Conservation (phyloP, 1,140 invertebrate genomes). For the Dendroctonus ponderosae region DNA sequence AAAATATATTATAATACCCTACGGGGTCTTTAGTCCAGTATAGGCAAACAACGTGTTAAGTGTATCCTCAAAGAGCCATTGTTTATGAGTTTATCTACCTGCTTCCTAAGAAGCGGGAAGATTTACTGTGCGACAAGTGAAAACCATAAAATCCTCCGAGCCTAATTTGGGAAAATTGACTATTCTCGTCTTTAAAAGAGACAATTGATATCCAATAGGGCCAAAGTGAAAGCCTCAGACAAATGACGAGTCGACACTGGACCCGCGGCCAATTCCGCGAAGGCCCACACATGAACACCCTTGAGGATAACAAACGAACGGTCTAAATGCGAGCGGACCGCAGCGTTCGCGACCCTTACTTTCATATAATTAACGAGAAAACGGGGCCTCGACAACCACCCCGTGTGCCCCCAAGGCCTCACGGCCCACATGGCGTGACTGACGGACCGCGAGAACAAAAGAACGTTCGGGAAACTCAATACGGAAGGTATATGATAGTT, state of each 20-base stretch:
- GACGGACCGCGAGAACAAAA: constrained; percentile 22
- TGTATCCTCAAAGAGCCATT: no score
- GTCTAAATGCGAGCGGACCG: constrained; percentile 2
- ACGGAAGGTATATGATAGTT: constrained; percentile 18
- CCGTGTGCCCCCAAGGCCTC: neutral
- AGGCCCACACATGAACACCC: constrained; percentile 21
- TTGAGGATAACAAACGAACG: constrained; percentile 13
- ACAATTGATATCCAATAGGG: no score
- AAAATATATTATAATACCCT: no score
- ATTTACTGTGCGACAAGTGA: no score
- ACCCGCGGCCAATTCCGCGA: constrained; percentile 19
- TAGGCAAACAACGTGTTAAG: no score
- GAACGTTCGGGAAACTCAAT: constrained; percentile 24
- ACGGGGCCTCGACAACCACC: neutral
- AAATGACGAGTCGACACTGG: constrained; percentile 5
- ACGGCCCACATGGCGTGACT: constrained; percentile 14
- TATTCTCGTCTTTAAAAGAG: no score
- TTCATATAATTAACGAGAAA: constrained; percentile 29
- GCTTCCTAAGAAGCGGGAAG: no score
- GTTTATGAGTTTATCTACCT: no score
- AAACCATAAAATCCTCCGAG: no score
- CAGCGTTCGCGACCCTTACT: neutral
- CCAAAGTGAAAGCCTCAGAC: neutral
- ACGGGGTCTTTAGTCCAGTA: no score
- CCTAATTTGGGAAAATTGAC: no score